Evolutionary conservation across 2,113 vertebrate species (phyloP), one percentile per base, ranked within the genome.

Genomic region (Amazona vittata): DNA sequence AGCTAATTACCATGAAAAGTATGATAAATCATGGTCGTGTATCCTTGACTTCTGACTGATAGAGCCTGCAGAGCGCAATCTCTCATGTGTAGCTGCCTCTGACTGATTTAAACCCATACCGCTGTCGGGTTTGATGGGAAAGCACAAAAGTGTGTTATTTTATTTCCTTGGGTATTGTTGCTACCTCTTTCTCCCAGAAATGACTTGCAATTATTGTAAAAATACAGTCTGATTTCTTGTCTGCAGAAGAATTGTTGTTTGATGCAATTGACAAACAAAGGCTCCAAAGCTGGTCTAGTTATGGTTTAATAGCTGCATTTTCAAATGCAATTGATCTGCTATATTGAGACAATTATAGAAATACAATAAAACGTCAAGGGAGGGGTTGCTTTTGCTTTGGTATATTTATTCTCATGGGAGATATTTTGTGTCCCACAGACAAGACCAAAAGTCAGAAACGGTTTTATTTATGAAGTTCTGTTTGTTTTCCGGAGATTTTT

Each of bases 1-100:
- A 91, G 96, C 95, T 98, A 98, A 98, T 98, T 97, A 98, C 94
- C 95, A 96, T 90, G 93, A 96, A 96, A 98, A 98, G 93, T 96
- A 95, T 96, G 89, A 97, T 97, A 93, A 98, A 98, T 98, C 95
- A 97, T 94, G 95, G 97, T 96, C 93, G 91, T 95, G 74, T 96
- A 95, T 90, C 92, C 93, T 97, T 98, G 97, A 96, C 93, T 98
- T 97, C 91, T 97, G 93, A 98, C 92, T 95, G 97, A 97, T 96
- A 97, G 96, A 96, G 93, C 94, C 95, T 97, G 92, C 96, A 55
- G 93, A 97, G 94, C 89, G 81, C 65, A 81, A 64, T 96, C 86
- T 97, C 90, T 97, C 90, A 93, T 94, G 92, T 69, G 14, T 84
- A 77, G 89, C 93, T 97, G 91, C 92, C 43, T 96, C 92, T 89